Percentiles rank a stretch among this genome's conserved stretches.
Conservation (phyloP, 2,113 vertebrate species). For the Cavia aperea region DNA sequence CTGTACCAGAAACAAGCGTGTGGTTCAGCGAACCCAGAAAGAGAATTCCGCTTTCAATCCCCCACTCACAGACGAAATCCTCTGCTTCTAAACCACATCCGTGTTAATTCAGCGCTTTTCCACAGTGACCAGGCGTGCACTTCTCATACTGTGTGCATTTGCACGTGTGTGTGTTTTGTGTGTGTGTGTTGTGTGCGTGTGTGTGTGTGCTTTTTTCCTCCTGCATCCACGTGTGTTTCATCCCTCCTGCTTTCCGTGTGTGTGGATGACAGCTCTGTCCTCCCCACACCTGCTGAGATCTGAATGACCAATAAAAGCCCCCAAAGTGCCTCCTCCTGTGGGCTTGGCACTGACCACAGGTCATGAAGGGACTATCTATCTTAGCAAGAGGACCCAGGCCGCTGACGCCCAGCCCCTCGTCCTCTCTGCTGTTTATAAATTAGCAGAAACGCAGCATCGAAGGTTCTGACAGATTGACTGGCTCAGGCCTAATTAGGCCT, state of each 20-base stretch:
- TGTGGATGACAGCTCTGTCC: background rate
- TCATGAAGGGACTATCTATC: background rate
- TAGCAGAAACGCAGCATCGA: constrained; percentile 5
- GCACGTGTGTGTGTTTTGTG: background rate
- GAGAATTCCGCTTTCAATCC: background rate
- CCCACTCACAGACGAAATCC: background rate
- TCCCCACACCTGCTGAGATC: background rate
- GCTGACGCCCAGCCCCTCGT: background rate
- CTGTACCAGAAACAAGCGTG: background rate
- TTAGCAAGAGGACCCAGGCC: background rate
- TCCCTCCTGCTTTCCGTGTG: background rate
- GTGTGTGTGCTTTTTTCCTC: background rate
- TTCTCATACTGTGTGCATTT: background rate
- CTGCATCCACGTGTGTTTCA: too few relatives aligned
- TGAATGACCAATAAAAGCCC: fast-evolving
- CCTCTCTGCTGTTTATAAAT: background rate
- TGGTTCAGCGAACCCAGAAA: background rate
- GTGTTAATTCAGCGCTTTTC: background rate
- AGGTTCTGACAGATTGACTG: constrained; percentile 14
- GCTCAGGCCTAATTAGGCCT: constrained; percentile 34
- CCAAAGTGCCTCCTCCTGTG: fast-evolving
- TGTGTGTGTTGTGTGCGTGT: background rate
- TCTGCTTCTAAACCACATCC: background rate
- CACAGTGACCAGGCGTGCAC: background rate
- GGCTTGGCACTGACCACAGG: background rate